Evolutionary conservation across 2,113 vertebrate genomes (phyloP), one percentile per base, ranked within the genome.

Genomic region (Gymnobelideus leadbeateri): DNA sequence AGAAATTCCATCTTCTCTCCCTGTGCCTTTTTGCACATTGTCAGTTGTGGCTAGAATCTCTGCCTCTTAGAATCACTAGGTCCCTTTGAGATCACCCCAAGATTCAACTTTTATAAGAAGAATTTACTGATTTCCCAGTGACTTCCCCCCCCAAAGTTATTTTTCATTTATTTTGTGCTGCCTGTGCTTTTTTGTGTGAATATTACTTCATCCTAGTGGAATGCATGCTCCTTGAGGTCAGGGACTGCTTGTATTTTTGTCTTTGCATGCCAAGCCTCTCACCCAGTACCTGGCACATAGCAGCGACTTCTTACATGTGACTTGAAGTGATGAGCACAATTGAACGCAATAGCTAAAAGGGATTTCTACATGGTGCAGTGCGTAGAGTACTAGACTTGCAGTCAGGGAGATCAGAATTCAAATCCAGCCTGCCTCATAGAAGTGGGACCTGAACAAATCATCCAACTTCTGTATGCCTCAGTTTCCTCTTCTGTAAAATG

Each of bases 261-360:
- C 61, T 77, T 77, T 77, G 37, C n/a, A n/a, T 61, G 26, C 11
- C 28, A 61, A 31, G 4, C 12, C 61, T 77, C 61, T 37, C 19
- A 77, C 4, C 37, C 37, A 77, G 37, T 77, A 77, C 3, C 1
- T 77, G 37, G 12, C 61, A 77, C 1, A 77, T n/a, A 77, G 61
- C 7, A 61, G 57, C 31, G 31, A 24, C 54, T 55, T 55, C 25
- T 28, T 57, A 57, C 28, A 57, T 57, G 55, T 57, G 31, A 77
- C n/a, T n/a, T 77, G 4, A n/a, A 77, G 19, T n/a, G 0, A n/a
- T n/a, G 12, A n/a, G 1, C 2, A n/a, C 0, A 16, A n/a, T 14
- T 19, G 3, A n/a, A 77, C n/a, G 61, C 10, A 37, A 37, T 37
- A 68, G 31, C 31, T 68, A 16, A 68, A 68, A 68, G 21, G 31